Evolutionary conservation across 64 coral and sea anemone species (phyloP).

Genomic region (Porites australiensis): DNA sequence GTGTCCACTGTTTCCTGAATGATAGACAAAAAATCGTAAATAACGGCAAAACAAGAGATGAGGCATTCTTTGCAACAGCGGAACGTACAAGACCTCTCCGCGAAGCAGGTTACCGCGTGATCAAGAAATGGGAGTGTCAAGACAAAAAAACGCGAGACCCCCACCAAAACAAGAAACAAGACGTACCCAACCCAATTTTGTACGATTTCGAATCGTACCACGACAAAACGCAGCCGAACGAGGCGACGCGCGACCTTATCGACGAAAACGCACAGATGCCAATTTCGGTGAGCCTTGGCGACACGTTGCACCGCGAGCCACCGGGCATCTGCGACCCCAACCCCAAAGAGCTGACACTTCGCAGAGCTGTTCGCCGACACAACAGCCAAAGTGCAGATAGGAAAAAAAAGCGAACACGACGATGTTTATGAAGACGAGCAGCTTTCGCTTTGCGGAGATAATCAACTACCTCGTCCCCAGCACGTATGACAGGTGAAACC

Average conservation of each 20-base stretch:
- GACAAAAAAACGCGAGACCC: too few species aligned
- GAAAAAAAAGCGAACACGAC: background rate
- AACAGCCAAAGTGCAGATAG: background rate
- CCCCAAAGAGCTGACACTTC: background rate
- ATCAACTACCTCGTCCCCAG: background rate
- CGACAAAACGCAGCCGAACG: background rate
- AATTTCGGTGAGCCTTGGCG: background rate
- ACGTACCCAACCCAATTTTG: background rate
- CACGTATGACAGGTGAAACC: background rate
- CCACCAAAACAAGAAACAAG: too few species aligned
- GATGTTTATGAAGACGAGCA: background rate
- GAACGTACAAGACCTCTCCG: background rate
- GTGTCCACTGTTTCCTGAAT: too few species aligned
- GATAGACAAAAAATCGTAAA: too few species aligned
- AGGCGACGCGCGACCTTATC: too few species aligned
- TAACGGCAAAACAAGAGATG: too few species aligned
- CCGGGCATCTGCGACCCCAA: too few species aligned
- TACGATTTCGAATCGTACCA: background rate
- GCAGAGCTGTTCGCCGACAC: background rate
- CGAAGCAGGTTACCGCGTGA: too few species aligned
- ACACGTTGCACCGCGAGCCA: background rate
- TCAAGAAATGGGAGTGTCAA: too few species aligned
- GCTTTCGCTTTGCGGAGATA: background rate
- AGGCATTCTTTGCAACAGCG: background rate
- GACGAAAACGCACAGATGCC: too few species aligned